A percentile compares a stretch with the other conserved stretches of the same genome.
These are phyloP conservation scores for Pseudoips prasinana DNA, from an alignment of 2,888 invertebrate species.

Conservation along the genomic window DNA sequence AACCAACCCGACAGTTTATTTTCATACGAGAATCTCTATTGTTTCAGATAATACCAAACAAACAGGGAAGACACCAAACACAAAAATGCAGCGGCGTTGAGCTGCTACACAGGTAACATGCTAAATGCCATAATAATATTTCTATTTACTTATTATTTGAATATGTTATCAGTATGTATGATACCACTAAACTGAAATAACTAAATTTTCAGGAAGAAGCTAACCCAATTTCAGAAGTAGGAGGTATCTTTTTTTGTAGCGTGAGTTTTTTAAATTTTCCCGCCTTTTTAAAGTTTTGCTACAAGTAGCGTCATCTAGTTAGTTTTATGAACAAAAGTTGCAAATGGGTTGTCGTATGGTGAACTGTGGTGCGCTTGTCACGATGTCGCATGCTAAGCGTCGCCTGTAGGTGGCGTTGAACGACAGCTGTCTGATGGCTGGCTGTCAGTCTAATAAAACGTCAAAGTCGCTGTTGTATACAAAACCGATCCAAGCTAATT, in stretches of 20 bases:
- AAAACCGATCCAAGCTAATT: conserved; percentile 75
- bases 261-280: too few species aligned
- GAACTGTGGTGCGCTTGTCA: conserved; percentile 14
- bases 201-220: too few species aligned
- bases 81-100: conserved; percentile 74
- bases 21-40: too few species aligned
- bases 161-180: too few species aligned
- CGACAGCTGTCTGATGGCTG: conserved; percentile 34
- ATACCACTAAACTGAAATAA: too few species aligned
- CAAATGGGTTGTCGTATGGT: too few species aligned
- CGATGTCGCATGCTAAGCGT: conserved; percentile 24
- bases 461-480: conserved; percentile 66
- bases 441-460: conserved; percentile 47
- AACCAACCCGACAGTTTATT: too few species aligned
- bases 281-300: background rate
- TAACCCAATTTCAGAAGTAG: too few species aligned
- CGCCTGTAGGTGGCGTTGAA: conserved; percentile 58
- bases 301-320: conserved; percentile 55
- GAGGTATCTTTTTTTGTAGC: too few species aligned
- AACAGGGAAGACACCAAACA: conserved; percentile 34
- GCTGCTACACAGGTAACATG: conserved; percentile 74
- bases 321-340: too few species aligned
- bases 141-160: too few species aligned
- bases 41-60: conserved; percentile 46
- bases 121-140: too few species aligned